Evolutionary conservation across 2,888 invertebrate species (phyloP), one percentile per base, ranked within the genome.

Genomic region (Cordilura impudica): DNA sequence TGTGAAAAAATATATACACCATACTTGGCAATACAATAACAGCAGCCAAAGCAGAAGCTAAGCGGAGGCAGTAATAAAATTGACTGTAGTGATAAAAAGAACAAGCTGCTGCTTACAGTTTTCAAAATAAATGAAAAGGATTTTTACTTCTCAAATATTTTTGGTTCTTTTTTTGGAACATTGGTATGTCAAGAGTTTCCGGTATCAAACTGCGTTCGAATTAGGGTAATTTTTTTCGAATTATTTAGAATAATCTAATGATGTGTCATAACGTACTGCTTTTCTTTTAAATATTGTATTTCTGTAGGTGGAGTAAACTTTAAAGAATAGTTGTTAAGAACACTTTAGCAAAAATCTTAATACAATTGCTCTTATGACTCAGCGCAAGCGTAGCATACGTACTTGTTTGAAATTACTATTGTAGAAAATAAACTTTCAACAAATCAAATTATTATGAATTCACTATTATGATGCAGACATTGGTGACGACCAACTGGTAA

Each of bases 21-120:
- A n/a, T 61, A 26, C 58, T 16, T 39, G 39, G 21, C 16, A 58
- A 78, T 14, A 66, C 71, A 71, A 39, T 39, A 39, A 72, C 79
- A 43, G 79, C 79, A 79, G 79, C 71, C 56, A 79, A 79, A 79
- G 79, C 79, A 79, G 79, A 75, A 79, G 79, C 79, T 67, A 79
- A 79, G 79, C 67, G 71, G 71, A 63, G 79, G 79, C 76, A 76
- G 72, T 81, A 81, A 74, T 81, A 78, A 78, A 74, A 78, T 75
- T 72, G 63, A 81, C 78, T 75, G 63, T 54, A 60, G 69, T 49
- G 70, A 81, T 70, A 79, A 79, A 67, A 76, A 71, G 43, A 61
- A 61, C 45, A 78, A 31, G 65, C 60, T 77, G 72, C 67, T 70
- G 70, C 49, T 70, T 23, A 16, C 19, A 72, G 63, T 12, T 69